These are phyloP conservation scores for Oxygymnocypris stewartii DNA, from an alignment of 2,113 vertebrate species.

Conservation along the genomic window DNA sequence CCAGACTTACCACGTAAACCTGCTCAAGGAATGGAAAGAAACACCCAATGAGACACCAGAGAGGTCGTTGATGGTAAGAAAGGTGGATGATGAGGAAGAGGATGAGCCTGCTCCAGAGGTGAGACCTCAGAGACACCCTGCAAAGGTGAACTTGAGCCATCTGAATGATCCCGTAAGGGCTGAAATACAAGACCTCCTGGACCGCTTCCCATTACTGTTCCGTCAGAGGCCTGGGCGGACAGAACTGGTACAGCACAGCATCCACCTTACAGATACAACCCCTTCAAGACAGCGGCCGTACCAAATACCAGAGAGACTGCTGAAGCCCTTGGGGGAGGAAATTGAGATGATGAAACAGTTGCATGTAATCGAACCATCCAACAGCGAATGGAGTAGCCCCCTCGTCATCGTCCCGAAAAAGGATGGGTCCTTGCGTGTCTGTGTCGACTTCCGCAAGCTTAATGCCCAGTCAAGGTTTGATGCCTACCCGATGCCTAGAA, in stretches of 20 bases:
- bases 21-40: too few species aligned
- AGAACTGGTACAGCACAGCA: neutral
- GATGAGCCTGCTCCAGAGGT: neutral
- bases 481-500: neutral
- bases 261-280: neutral
- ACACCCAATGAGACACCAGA: neutral
- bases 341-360: neutral
- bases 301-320: neutral
- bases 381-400: conserved; percentile 7
- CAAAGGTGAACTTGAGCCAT: neutral
- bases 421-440: neutral
- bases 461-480: conserved; percentile 7
- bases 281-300: neutral
- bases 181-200: neutral
- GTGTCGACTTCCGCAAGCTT: neutral
- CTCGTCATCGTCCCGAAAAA: neutral
- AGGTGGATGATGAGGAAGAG: neutral
- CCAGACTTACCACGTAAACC: too few species aligned
- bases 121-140: neutral
- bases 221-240: neutral
- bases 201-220: neutral
- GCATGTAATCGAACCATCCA: neutral
- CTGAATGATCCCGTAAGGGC: neutral
- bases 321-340: neutral
- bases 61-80: neutral